Evolutionary conservation across 1,140 invertebrate genomes (phyloP).

Genomic region (Neodiprion lecontei): DNA sequence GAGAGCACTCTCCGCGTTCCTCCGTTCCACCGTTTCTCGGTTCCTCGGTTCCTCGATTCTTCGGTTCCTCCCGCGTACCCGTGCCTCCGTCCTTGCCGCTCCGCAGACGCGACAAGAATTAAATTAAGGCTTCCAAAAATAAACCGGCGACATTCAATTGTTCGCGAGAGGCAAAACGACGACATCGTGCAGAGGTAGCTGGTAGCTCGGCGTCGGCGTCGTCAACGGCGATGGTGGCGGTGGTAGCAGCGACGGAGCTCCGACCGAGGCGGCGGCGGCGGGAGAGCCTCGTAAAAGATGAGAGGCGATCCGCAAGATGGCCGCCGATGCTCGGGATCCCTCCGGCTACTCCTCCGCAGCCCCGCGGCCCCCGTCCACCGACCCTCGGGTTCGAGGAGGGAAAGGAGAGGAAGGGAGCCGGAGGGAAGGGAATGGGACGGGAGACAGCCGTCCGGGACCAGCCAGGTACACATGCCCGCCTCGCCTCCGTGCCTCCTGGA

Average conservation of each 20-base stretch:
- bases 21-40: conserved; percentile 21
- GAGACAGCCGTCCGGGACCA: conserved; percentile 38
- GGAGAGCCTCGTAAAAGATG: conserved; percentile 45
- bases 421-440: conserved; percentile 29
- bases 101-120: conserved; percentile 37
- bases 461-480: neutral
- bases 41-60: conserved; percentile 13
- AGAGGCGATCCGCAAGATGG: conserved; percentile 49
- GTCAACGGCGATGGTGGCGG: neutral
- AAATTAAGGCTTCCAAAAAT: conserved; percentile 52
- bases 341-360: conserved; percentile 3
- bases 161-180: conserved; percentile 35
- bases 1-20: conserved; percentile 34
- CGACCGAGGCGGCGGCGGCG: conserved; percentile 23
- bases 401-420: conserved; percentile 13
- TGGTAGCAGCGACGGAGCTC: conserved; percentile 18
- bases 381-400: conserved; percentile 12
- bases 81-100: conserved; percentile 11
- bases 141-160: conserved; percentile 51
- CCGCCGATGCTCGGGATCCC: conserved; percentile 21
- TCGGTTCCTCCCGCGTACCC: conserved; percentile 15
- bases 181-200: conserved; percentile 14
- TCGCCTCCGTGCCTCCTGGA: neutral
- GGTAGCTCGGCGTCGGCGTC: conserved; percentile 1
- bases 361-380: neutral